Percentiles rank a stretch among this genome's conserved stretches.
These are phyloP conservation scores for Zapornia atra DNA, from an alignment of 2,113 vertebrate species.

Conservation along the genomic window DNA sequence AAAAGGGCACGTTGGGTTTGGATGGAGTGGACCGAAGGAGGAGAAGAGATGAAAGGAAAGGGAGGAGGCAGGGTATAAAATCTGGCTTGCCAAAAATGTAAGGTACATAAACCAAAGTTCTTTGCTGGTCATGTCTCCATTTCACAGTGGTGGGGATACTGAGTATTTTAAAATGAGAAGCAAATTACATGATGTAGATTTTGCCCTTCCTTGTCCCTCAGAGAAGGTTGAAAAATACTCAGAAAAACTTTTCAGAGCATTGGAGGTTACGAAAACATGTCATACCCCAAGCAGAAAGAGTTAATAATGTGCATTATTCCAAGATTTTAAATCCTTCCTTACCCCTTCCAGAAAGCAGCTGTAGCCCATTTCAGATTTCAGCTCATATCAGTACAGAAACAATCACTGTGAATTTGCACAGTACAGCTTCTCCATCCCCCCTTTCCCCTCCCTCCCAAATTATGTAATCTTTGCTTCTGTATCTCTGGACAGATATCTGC, in stretches of 20 bases:
- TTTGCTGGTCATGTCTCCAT: background rate
- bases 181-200: background rate
- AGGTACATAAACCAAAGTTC: background rate
- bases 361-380: background rate
- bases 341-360: background rate
- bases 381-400: background rate
- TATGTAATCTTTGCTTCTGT: background rate
- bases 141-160: background rate
- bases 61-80: conserved; percentile 3
- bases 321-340: background rate
- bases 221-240: background rate
- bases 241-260: background rate
- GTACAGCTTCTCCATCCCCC: background rate
- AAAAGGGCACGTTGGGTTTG: conserved; percentile 24
- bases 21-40: background rate
- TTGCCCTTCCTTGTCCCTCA: background rate
- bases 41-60: conserved; percentile 12
- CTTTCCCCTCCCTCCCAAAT: too few relatives aligned
- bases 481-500: background rate
- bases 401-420: background rate
- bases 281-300: background rate
- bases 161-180: background rate
- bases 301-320: background rate
- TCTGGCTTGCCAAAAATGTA: background rate
- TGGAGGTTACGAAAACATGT: background rate